These are phyloP conservation scores for Rhopalosiphum nymphaeae DNA, from an alignment of 2,888 invertebrate genomes.

Conservation along the genomic window DNA sequence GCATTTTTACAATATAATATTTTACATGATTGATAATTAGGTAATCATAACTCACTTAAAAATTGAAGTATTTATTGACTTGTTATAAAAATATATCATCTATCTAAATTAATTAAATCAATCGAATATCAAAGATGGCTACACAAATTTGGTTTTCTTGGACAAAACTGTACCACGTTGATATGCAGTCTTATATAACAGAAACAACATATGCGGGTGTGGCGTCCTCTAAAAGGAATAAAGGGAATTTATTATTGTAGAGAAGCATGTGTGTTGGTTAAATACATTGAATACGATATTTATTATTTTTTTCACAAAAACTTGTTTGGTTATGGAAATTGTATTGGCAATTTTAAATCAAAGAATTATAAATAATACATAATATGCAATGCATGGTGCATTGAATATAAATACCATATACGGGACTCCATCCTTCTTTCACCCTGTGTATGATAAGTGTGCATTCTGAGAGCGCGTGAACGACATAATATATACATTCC, in stretches of 20 bases:
- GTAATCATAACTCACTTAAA: neutral
- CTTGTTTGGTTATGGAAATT: neutral
- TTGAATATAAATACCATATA: neutral
- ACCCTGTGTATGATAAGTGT: neutral
- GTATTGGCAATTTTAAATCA: neutral
- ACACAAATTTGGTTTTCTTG: neutral
- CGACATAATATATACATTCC: neutral
- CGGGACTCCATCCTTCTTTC: neutral
- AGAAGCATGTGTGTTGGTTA: neutral
- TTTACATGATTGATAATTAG: neutral
- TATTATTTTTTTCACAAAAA: neutral
- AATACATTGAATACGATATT: neutral
- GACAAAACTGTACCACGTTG: neutral
- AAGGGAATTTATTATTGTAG: neutral
- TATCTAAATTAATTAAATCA: neutral
- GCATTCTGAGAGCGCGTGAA: neutral
- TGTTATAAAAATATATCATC: neutral
- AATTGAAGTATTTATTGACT: neutral
- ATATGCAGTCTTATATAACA: neutral
- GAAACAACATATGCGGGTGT: neutral
- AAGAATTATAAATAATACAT: slow-evolving; percentile 7
- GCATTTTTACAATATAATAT: neutral
- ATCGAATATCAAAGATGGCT: neutral
- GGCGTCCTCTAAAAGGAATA: neutral
- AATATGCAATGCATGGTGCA: neutral